Conservation (phyloP, 2,113 vertebrate genomes). For the Thalassarche chlororhynchos region DNA sequence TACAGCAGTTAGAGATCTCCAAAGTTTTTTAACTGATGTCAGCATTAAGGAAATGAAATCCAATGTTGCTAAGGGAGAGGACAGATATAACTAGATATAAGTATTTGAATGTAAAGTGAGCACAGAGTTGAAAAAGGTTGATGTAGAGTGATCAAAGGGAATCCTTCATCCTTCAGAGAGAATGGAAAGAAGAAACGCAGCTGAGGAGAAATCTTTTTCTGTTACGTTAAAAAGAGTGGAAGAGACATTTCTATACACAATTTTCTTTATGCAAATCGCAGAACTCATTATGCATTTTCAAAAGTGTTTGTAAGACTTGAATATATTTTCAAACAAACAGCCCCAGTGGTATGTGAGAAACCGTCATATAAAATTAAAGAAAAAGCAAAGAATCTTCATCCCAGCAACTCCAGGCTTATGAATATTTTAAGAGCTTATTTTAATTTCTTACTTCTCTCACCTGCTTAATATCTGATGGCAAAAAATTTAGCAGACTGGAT, state of each 20-base stretch:
- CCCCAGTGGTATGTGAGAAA: background rate
- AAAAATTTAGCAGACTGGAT: background rate
- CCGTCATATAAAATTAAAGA: background rate
- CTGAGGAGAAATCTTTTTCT: background rate
- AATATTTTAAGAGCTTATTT: background rate
- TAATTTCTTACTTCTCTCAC: background rate
- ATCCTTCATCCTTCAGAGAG: background rate
- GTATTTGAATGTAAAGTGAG: background rate
- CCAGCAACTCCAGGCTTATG: background rate
- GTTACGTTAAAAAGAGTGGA: background rate
- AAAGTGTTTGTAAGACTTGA: background rate
- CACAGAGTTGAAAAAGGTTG: background rate
- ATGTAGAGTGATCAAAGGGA: constrained; percentile 36
- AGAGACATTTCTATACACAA: background rate
- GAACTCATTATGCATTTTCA: background rate
- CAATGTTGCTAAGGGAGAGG: background rate
- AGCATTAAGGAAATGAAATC: background rate
- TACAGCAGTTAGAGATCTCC: background rate
- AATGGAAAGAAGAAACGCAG: background rate
- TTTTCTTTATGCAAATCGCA: background rate
- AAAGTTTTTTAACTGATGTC: constrained; percentile 4
- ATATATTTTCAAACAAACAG: background rate
- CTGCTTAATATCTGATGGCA: background rate
- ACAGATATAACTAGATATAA: background rate
- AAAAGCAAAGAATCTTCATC: background rate